Conservation (phyloP, 2,113 vertebrate genomes). For the Peromyscus californicus region DNA sequence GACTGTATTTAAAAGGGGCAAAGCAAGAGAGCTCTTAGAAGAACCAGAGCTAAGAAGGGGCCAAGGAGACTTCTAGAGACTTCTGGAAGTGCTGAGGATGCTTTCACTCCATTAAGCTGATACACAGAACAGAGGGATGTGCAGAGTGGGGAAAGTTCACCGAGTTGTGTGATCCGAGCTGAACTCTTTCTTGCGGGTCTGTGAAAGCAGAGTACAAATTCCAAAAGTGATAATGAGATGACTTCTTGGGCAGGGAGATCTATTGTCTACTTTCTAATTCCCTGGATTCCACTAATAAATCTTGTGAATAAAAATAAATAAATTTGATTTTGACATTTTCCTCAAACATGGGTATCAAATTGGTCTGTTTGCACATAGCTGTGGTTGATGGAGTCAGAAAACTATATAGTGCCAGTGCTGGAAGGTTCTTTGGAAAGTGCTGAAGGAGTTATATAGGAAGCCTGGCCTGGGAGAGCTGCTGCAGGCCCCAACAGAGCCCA, state of each 20-base stretch:
- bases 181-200: neutral
- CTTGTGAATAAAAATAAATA: neutral
- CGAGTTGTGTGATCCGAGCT: neutral
- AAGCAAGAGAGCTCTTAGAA: too few species aligned
- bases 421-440: neutral
- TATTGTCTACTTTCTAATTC: conserved; percentile 8
- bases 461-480: neutral
- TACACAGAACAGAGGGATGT: neutral
- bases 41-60: neutral
- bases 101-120: neutral
- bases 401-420: neutral
- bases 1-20: neutral
- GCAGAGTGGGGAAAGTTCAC: neutral
- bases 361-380: neutral
- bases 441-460: neutral
- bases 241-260: neutral
- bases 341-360: neutral
- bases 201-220: neutral
- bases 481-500: neutral
- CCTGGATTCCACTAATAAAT: neutral
- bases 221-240: neutral
- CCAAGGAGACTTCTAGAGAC: neutral
- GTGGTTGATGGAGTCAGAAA: neutral
- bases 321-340: neutral
- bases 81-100: fast-evolving